phyloP scores from a whole-genome alignment of 2,888 invertebrate species.

The Chrysina gloriosa region DNA sequence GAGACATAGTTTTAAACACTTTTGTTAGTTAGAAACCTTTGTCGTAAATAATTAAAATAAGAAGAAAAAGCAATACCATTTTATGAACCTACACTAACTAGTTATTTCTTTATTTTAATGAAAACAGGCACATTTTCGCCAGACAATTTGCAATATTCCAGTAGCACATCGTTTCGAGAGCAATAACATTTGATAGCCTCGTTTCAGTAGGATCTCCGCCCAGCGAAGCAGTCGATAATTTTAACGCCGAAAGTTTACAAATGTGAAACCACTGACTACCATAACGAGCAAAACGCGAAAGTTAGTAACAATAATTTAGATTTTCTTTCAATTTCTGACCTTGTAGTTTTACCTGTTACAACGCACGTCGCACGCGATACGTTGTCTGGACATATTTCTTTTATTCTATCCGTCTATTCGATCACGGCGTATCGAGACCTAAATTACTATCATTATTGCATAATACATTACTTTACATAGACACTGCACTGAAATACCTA shows the following conservation, averaged over 20 bases:
- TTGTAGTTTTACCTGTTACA: too few species aligned
- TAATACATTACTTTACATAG: slow-evolving; percentile 14
- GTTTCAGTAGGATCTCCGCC: background rate
- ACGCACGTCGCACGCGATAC: too few species aligned
- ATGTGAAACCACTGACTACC: background rate
- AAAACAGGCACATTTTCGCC: too few species aligned
- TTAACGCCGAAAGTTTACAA: background rate
- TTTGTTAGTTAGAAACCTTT: too few species aligned
- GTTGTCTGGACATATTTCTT: slow-evolving; percentile 19
- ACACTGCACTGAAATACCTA: too few species aligned
- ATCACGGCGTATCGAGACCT: slow-evolving; percentile 22
- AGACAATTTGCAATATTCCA: background rate
- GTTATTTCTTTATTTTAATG: too few species aligned
- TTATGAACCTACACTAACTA: too few species aligned
- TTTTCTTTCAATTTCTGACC: background rate
- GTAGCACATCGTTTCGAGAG: background rate
- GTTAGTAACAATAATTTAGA: background rate
- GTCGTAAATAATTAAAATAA: too few species aligned
- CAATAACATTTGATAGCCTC: background rate
- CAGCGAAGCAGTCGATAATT: background rate
- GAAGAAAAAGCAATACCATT: too few species aligned
- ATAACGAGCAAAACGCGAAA: background rate
- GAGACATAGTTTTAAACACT: too few species aligned
- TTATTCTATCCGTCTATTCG: slow-evolving; percentile 16
- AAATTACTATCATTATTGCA: slow-evolving; percentile 30